Conservation (phyloP, 2,797 vertebrate genomes). For the Harpagifer antarcticus region DNA sequence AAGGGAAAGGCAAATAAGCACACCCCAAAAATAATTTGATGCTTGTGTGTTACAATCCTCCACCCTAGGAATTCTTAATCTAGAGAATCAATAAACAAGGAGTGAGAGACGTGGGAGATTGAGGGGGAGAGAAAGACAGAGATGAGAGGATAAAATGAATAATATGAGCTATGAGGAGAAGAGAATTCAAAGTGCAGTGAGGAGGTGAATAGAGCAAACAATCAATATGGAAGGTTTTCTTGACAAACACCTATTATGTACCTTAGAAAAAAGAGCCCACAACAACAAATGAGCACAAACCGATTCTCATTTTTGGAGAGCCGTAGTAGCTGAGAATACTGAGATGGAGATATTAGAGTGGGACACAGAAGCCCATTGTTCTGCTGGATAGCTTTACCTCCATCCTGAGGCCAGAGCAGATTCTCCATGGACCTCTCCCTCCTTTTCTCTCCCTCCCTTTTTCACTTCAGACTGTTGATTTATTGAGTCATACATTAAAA, state of each 20-base stretch:
- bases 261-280: conserved; percentile 22
- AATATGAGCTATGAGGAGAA: conserved; percentile 54
- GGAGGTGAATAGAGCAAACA: conserved; percentile 20
- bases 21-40: conserved; percentile 99
- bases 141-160: conserved; percentile 73
- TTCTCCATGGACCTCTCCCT: conserved; percentile 76
- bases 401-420: conserved; percentile 79
- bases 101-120: conserved; percentile 81
- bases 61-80: conserved; percentile 99
- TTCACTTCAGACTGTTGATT: conserved; percentile 82
- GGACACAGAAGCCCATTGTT: conserved; percentile 94
- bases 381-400: conserved; percentile 85
- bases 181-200: conserved; percentile 45
- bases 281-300: conserved; percentile 27
- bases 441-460: conserved; percentile 35
- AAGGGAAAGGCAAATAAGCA: conserved; percentile 99
- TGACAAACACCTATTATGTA: conserved; percentile 26
- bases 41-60: conserved; percentile 99
- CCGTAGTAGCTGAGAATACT: conserved; percentile 60
- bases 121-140: conserved; percentile 24
- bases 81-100: conserved; percentile 99
- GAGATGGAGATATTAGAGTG: conserved; percentile 73
- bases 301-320: conserved; percentile 15
- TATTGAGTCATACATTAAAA: conserved; percentile 88
- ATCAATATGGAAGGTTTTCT: conserved; percentile 49